phyloP scores from a whole-genome alignment of 2,797 vertebrate species.

The Periophthalmus magnuspinnatus region DNA sequence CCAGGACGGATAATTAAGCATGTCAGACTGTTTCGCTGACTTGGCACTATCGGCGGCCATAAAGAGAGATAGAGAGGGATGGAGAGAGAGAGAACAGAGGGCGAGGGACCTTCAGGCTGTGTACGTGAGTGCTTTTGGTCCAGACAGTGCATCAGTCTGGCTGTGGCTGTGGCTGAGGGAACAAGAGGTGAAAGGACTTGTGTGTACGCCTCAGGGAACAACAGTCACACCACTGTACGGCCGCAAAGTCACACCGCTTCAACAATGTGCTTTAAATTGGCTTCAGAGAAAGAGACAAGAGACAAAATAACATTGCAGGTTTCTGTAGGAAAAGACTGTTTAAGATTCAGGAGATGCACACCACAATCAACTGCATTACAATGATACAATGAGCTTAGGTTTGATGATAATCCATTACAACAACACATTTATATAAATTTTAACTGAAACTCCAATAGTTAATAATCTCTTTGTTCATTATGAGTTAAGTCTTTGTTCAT shows the following conservation, averaged over 20 bases:
- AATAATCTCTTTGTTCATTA: too few species aligned
- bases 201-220: slow-evolving; percentile 50
- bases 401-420: too few species aligned
- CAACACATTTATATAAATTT: too few species aligned
- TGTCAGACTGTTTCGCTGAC: slow-evolving; percentile 70
- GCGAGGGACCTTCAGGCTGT: slow-evolving; percentile 68
- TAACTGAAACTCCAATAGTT: too few species aligned
- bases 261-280: slow-evolving; percentile 15
- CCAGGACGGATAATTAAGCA: slow-evolving; percentile 71
- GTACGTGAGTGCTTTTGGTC: slow-evolving; percentile 56
- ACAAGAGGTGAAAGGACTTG: slow-evolving; percentile 39
- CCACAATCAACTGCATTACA: too few species aligned
- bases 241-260: slow-evolving; percentile 40
- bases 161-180: slow-evolving; percentile 18
- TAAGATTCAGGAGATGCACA: too few species aligned
- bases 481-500: too few species aligned
- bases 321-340: too few species aligned
- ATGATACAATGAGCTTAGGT: too few species aligned
- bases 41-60: slow-evolving; percentile 60
- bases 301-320: neutral
- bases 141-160: slow-evolving; percentile 61
- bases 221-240: slow-evolving; percentile 42
- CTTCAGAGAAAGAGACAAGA: neutral
- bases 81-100: slow-evolving; percentile 34
- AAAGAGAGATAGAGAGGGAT: slow-evolving; percentile 40